Evolutionary conservation across 2,113 vertebrate species (phyloP).

Genomic region (Ammodytes marinus): DNA sequence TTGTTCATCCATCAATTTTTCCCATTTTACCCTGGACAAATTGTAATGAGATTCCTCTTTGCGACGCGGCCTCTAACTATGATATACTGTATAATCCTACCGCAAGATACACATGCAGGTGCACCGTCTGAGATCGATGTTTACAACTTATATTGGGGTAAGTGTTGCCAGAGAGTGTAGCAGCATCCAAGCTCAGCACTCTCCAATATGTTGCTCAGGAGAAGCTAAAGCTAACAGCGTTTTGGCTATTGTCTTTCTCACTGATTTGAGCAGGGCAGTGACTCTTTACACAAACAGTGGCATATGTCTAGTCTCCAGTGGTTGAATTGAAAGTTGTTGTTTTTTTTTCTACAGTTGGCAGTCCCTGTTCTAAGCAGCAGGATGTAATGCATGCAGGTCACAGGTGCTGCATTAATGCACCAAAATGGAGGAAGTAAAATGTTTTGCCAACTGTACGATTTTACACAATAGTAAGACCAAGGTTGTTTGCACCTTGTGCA

Average conservation of each 20-base stretch:
- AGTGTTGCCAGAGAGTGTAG: slow-evolving; percentile 37
- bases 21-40: slow-evolving; percentile 15
- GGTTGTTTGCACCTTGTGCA: too few relatives aligned
- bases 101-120: slow-evolving; percentile 26
- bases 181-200: slow-evolving; percentile 21
- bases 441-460: neutral
- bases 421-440: slow-evolving; percentile 11
- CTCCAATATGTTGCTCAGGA: slow-evolving; percentile 10
- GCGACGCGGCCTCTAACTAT: slow-evolving; percentile 46
- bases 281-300: slow-evolving; percentile 28
- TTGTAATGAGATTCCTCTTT: slow-evolving; percentile 42
- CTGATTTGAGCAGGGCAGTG: slow-evolving; percentile 26
- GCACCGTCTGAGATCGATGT: slow-evolving; percentile 45
- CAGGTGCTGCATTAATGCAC: slow-evolving; percentile 40
- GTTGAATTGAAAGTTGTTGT: too few relatives aligned
- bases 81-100: slow-evolving; percentile 46
- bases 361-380: slow-evolving; percentile 29
- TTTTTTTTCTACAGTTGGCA: slow-evolving; percentile 16
- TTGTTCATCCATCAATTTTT: slow-evolving; percentile 30
- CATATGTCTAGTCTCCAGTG: slow-evolving; percentile 8
- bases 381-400: slow-evolving; percentile 12
- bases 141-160: slow-evolving; percentile 27
- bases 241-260: slow-evolving; percentile 23
- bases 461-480: slow-evolving; percentile 13
- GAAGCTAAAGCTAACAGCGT: slow-evolving; percentile 20